These are phyloP conservation scores for Deilephila elpenor DNA, from an alignment of 2,888 invertebrate genomes.

Conservation along the genomic window DNA sequence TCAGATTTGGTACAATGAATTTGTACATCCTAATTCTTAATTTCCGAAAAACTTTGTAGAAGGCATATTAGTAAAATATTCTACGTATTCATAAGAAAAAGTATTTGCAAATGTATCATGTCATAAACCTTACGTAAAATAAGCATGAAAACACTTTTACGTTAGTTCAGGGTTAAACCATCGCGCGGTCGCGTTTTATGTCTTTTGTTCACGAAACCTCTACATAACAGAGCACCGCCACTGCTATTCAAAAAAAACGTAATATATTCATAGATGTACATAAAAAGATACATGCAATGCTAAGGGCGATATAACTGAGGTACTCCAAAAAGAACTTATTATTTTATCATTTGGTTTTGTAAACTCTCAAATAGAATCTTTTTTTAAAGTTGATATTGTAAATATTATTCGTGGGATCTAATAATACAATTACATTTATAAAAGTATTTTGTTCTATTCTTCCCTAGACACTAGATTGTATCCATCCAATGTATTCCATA, in stretches of 20 bases:
- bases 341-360: background rate
- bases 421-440: background rate
- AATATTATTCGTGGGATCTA: background rate
- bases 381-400: background rate
- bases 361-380: background rate
- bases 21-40: no score
- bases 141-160: conserved; percentile 35
- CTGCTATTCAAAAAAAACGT: background rate
- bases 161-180: conserved; percentile 37
- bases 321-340: background rate
- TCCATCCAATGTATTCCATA: background rate
- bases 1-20: no score
- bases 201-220: conserved; percentile 45
- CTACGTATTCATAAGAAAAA: conserved; percentile 1
- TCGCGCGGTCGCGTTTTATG: conserved; percentile 43
- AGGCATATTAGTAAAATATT: background rate
- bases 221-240: background rate
- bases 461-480: background rate
- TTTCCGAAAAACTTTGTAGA: no score
- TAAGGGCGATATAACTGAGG: no score
- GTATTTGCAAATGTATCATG: conserved; percentile 31
- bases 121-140: conserved; percentile 26
- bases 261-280: background rate
- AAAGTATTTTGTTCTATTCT: background rate
- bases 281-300: background rate